A percentile compares a stretch with the other conserved stretches of the same genome.
phyloP scores from a whole-genome alignment of 2,113 vertebrate genomes.

The Cephalopholis sonnerati region DNA sequence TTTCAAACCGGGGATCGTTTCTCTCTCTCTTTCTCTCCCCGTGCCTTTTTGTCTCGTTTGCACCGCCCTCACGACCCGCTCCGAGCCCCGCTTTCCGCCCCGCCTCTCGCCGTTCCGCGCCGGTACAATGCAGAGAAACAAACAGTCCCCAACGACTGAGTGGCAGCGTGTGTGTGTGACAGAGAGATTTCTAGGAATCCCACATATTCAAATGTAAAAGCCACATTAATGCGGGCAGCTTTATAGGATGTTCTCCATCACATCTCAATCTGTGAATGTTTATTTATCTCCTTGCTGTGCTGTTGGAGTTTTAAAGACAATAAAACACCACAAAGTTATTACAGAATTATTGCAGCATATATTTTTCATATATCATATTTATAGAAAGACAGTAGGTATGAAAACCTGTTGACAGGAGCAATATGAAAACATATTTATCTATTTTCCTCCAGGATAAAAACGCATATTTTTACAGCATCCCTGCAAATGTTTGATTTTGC shows the following conservation, averaged over 20 bases:
- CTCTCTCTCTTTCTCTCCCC: not conserved
- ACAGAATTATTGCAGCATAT: not conserved
- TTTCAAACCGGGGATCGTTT: constrained; percentile 36
- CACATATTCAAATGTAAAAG: not conserved
- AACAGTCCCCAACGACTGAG: constrained; percentile 10
- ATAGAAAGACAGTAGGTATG: not conserved
- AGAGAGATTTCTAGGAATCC: constrained; percentile 11
- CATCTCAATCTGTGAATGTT: too few relatives aligned
- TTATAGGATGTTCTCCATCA: not conserved
- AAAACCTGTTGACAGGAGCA: not conserved
- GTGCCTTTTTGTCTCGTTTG: not conserved
- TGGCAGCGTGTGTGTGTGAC: not conserved
- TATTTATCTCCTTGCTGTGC: not conserved
- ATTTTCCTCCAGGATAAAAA: not conserved
- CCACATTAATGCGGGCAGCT: not conserved
- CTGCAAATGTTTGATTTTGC: not conserved
- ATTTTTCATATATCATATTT: not conserved
- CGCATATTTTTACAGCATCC: not conserved
- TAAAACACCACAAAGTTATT: too few relatives aligned
- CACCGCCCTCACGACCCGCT: constrained; percentile 50
- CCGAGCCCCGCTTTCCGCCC: constrained; percentile 24
- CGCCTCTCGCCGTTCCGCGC: constrained; percentile 37
- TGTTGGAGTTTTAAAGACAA: not conserved
- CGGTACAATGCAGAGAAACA: constrained; percentile 68
- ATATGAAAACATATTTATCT: too few relatives aligned